These are phyloP conservation scores for Nothoprocta pentlandii DNA, from an alignment of 2,113 vertebrate genomes.

Conservation along the genomic window DNA sequence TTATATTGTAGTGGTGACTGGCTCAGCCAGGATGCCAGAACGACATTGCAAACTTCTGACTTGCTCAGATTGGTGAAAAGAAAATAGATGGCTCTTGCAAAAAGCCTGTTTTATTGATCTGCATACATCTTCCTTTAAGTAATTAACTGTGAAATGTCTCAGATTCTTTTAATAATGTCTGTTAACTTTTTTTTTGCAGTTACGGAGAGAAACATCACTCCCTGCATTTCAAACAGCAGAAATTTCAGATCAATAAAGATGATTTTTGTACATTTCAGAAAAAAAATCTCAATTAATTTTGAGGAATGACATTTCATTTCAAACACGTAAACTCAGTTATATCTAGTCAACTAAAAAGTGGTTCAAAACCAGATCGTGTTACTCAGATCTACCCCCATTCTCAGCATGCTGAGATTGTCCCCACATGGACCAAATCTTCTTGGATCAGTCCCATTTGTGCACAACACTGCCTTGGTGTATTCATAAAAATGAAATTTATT, in stretches of 20 bases:
- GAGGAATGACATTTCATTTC: not conserved
- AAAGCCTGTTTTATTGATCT: not conserved
- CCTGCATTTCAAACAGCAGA: not conserved
- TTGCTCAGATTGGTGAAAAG: not conserved
- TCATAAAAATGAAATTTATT: not conserved
- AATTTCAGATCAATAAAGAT: not conserved
- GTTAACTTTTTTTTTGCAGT: not conserved
- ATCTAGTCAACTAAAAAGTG: not conserved
- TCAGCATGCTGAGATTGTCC: not conserved
- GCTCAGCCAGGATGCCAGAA: not conserved
- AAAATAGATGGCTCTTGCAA: not conserved
- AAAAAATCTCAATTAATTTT: not conserved
- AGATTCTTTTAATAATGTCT: not conserved
- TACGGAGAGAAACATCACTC: not conserved
- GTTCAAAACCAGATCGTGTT: not conserved
- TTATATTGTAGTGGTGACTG: not conserved
- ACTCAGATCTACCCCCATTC: not conserved
- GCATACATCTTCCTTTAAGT: not conserved
- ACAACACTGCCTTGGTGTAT: not conserved
- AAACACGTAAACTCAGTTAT: not conserved
- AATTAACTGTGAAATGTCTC: constrained; percentile 31
- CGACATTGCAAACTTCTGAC: not conserved
- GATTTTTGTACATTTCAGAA: not conserved
- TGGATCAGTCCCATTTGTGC: not conserved
- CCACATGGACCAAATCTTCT: not conserved